Evolutionary conservation across 2,888 invertebrate species (phyloP), one percentile per base, ranked within the genome.

Genomic region (Periphyllus acericola): DNA sequence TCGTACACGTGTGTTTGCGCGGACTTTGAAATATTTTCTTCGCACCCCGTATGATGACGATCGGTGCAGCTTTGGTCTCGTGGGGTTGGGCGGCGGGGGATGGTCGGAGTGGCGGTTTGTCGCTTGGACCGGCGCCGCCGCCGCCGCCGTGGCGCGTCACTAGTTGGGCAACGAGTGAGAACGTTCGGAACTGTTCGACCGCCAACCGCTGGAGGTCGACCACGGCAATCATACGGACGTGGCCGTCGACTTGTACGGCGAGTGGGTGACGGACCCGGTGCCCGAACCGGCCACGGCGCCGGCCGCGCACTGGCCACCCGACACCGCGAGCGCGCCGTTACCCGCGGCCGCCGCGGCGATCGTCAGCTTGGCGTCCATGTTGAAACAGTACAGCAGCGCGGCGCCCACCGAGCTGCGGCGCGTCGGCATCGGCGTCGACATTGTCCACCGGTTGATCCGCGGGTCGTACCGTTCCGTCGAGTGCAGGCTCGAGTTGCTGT

Each of bases 401-500:
- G 94, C 94, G 52, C 95, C 95, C 19, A 95, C 93, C 0, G 94
- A 94, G 91, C 94, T 94, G 89, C 95, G 92, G 83, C 95, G 91
- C 9, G 93, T 93, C 9, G 93, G 93, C 95, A 95, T 95, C 11
- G 94, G 93, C 81, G 93, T 93, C n/a, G 95, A 93, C 83, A 94
- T 92, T 36, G 92, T 92, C 95, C 95, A 95, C 91, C 94, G 94
- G 91, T 95, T 95, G 46, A 92, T 91, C 76, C 93, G 93, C 5
- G 94, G 93, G 90, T 95, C 94, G 90, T 94, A 95, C 89, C 93
- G 92, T 91, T 95, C 95, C 46, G 95, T 94, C 0, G 94, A 94
- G 91, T 94, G 95, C 29, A 95, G 92, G 89, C 94, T 94, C 6
- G 94, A 94, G 89, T 94, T 94, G 36, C 95, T 95, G 90, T 95